phyloP scores from a whole-genome alignment of 2,797 vertebrate species.

The Acomys russatus region DNA sequence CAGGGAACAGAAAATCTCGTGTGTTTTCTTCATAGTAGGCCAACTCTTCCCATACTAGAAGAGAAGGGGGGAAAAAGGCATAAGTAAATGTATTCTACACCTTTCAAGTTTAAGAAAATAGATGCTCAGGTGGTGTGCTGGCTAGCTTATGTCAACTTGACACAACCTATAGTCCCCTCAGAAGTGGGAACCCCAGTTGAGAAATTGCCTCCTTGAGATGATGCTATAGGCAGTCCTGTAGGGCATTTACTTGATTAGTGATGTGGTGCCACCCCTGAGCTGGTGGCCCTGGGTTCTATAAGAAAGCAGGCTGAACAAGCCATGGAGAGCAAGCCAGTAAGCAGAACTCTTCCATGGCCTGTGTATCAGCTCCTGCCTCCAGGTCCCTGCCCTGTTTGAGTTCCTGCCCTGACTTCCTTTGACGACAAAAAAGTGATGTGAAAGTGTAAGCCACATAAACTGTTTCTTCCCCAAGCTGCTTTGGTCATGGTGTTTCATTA shows the following conservation, averaged over 20 bases:
- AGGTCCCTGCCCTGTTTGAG: not conserved
- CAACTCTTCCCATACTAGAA: slow-evolving; percentile 86
- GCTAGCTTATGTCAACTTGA: not conserved
- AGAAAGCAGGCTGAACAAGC: not conserved
- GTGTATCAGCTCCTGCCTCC: not conserved
- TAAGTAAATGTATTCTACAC: not conserved
- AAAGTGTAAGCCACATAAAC: not conserved
- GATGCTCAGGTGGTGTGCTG: not conserved
- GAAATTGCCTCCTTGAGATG: not conserved
- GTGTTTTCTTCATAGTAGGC: slow-evolving; percentile 91
- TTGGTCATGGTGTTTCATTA: not conserved
- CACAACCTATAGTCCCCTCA: too few species aligned
- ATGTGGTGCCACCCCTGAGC: not conserved
- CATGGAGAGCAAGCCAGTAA: not conserved
- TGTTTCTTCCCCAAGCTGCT: not conserved
- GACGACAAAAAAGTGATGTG: not conserved
- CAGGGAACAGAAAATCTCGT: slow-evolving; percentile 91
- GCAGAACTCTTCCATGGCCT: not conserved
- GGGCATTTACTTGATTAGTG: not conserved
- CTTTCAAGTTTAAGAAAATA: slow-evolving; percentile 13
- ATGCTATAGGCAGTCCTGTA: not conserved
- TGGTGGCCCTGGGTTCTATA: not conserved
- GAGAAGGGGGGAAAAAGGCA: slow-evolving; percentile 57
- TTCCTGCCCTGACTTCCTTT: not conserved
- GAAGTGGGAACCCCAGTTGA: not conserved